Evolutionary conservation across 2,888 invertebrate genomes (phyloP).

Genomic region (Lithophane ornitopus): DNA sequence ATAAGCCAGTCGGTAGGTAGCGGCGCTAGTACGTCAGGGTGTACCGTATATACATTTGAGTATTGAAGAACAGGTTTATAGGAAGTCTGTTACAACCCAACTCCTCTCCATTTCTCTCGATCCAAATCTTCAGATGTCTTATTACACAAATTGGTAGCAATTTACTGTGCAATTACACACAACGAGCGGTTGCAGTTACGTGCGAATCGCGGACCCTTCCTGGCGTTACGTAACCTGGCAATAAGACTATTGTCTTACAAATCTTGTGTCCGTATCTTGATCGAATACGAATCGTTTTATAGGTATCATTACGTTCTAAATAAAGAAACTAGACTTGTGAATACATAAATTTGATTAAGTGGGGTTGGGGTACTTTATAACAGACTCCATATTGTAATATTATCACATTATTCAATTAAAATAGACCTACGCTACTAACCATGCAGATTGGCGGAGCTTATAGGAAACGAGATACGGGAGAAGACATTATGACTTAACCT

Average conservation of each 20-base stretch:
- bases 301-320: constrained; percentile 12
- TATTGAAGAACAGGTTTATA: neutral
- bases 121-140: constrained; percentile 45
- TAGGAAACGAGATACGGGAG: neutral
- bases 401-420: neutral
- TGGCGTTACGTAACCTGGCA: constrained; percentile 35
- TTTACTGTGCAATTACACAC: constrained; percentile 59
- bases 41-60: neutral
- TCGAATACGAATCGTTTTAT: constrained; percentile 32
- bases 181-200: constrained; percentile 57
- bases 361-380: neutral
- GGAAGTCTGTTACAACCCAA: constrained; percentile 13
- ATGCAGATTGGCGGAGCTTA: neutral
- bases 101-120: constrained; percentile 37
- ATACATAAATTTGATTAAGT: constrained; percentile 2
- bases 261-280: constrained; percentile 47
- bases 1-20: no score
- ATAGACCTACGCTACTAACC: neutral
- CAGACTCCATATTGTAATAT: neutral
- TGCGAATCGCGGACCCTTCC: constrained; percentile 58
- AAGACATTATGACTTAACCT: neutral
- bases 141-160: constrained; percentile 60
- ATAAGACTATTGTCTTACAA: constrained; percentile 47
- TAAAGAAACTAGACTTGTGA: constrained; percentile 23
- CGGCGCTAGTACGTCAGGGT: neutral